Evolutionary conservation across 2,113 vertebrate species (phyloP).

Genomic region (Genyomyrus donnyi): DNA sequence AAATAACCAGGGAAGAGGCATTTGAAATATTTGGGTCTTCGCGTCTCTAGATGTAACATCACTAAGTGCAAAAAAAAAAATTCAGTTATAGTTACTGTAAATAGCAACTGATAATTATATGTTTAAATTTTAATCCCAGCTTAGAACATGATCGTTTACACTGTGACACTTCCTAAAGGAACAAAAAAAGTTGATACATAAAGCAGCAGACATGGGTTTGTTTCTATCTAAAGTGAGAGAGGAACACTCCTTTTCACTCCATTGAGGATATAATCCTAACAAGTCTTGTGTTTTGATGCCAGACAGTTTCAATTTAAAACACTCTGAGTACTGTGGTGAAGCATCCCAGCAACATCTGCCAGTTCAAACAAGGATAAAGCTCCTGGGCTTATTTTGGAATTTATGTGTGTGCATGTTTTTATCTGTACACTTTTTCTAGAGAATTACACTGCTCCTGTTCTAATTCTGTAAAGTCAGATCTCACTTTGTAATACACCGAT

Average conservation of each 20-base stretch:
- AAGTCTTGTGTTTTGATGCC: not conserved
- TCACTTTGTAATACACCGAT: not conserved
- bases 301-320: slow-evolving; percentile 1
- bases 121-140: not conserved
- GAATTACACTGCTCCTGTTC: not conserved
- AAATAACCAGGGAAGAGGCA: not conserved
- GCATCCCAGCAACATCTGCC: slow-evolving; percentile 7
- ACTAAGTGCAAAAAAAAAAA: not conserved
- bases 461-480: not conserved
- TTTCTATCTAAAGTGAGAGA: slow-evolving; percentile 4
- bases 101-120: not conserved
- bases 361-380: slow-evolving; percentile 8
- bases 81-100: not conserved
- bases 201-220: not conserved
- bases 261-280: not conserved
- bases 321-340: not conserved
- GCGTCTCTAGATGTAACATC: not conserved
- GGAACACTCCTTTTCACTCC: not conserved
- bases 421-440: not conserved
- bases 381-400: slow-evolving; percentile 13
- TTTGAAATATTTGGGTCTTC: not conserved
- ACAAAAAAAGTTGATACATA: slow-evolving; percentile 4
- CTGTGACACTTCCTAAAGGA: not conserved
- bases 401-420: not conserved
- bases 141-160: not conserved